These are phyloP conservation scores for Philypnodon macrostomus DNA, from an alignment of 2,797 vertebrate genomes.

Conservation along the genomic window DNA sequence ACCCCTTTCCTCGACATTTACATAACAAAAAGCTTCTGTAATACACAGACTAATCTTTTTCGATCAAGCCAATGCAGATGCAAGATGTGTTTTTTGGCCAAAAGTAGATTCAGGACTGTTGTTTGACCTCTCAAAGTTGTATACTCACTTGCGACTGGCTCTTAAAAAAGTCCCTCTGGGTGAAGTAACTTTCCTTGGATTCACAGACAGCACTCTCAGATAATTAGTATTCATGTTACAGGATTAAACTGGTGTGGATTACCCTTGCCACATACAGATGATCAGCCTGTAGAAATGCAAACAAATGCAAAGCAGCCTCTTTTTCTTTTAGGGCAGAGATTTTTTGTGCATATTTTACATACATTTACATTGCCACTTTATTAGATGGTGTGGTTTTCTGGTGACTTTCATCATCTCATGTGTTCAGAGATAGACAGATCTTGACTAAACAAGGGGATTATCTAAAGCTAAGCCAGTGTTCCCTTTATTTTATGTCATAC, in stretches of 20 bases:
- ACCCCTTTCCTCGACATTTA: not conserved
- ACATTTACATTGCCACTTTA: no score
- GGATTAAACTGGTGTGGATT: slow-evolving; percentile 52
- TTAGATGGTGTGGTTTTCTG: no score
- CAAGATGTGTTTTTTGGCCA: not conserved
- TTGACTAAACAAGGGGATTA: no score
- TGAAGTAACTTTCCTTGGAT: slow-evolving; percentile 1
- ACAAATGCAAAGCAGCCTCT: slow-evolving; percentile 35
- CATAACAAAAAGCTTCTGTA: slow-evolving; percentile 1
- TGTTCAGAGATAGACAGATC: no score
- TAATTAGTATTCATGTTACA: slow-evolving; percentile 45
- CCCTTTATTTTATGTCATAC: no score
- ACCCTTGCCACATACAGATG: slow-evolving; percentile 27
- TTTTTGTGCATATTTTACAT: slow-evolving; percentile 8
- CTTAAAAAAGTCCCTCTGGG: slow-evolving; percentile 2
- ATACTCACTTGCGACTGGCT: not conserved
- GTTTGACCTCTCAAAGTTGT: slow-evolving; percentile 1
- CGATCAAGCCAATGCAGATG: not conserved
- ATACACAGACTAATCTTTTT: slow-evolving; percentile 1
- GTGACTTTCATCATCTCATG: no score
- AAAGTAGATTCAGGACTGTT: not conserved
- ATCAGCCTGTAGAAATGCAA: slow-evolving; percentile 25
- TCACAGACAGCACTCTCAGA: slow-evolving; percentile 17
- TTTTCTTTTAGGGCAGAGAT: slow-evolving; percentile 17
- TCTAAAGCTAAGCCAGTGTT: no score